A percentile compares a stretch with the other conserved stretches of the same genome.
These are phyloP conservation scores for Nothoprocta pentlandii DNA, from an alignment of 2,113 vertebrate species.

Conservation along the genomic window DNA sequence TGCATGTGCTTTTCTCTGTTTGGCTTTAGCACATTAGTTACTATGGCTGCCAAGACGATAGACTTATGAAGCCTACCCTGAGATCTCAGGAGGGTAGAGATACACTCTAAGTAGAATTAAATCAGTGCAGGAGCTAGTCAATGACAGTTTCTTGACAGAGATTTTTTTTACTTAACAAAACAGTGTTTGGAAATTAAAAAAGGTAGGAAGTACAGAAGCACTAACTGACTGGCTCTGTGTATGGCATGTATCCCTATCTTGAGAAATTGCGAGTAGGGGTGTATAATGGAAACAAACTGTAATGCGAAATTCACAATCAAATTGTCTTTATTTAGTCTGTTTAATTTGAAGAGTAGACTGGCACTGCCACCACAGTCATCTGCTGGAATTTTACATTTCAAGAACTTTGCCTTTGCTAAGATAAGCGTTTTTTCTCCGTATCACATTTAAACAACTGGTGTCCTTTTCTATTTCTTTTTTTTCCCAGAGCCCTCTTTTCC, in stretches of 20 bases:
- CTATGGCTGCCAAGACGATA: slow-evolving; percentile 20
- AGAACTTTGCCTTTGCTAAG: not conserved
- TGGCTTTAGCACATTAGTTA: not conserved
- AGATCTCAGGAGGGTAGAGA: not conserved
- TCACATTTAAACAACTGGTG: not conserved
- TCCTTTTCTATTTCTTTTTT: not conserved
- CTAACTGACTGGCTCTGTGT: not conserved
- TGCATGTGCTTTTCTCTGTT: not conserved
- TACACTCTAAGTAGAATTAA: not conserved
- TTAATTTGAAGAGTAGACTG: not conserved
- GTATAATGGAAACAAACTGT: slow-evolving; percentile 14
- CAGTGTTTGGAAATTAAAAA: not conserved
- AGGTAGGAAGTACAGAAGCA: not conserved
- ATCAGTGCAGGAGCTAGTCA: not conserved
- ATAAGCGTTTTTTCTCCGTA: not conserved
- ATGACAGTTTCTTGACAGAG: not conserved
- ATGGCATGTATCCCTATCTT: slow-evolving; percentile 8
- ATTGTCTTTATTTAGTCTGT: slow-evolving; percentile 28
- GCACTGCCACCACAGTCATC: not conserved
- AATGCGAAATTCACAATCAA: slow-evolving; percentile 10
- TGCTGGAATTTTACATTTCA: slow-evolving; percentile 1
- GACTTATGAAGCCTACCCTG: not conserved
- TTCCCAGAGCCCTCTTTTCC: not conserved
- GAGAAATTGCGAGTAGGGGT: not conserved
- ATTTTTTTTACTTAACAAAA: slow-evolving; percentile 19